A percentile compares a stretch with the other conserved stretches of the same genome.
Evolutionary conservation across 2,113 vertebrate genomes (phyloP).

Genomic region (Sapayoa aenigma): DNA sequence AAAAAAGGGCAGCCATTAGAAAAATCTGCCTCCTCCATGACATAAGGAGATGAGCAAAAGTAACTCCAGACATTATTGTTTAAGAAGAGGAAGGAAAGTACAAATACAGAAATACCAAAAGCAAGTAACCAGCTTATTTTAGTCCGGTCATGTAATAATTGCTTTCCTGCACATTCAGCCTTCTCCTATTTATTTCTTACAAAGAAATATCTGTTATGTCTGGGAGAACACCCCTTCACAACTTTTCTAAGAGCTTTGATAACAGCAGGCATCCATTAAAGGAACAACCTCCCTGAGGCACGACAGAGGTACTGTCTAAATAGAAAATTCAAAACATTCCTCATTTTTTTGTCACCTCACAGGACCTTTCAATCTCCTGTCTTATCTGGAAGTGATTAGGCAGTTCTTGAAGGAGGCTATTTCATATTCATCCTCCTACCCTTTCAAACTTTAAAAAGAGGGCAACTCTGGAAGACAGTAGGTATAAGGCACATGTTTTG

Average conservation of each 20-base stretch:
- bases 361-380: not conserved
- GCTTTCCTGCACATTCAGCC: not conserved
- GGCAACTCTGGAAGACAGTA: not conserved
- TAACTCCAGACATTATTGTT: not conserved
- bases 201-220: not conserved
- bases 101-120: not conserved
- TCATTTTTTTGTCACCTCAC: not conserved
- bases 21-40: not conserved
- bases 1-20: not conserved
- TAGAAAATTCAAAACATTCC: not conserved
- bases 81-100: not conserved
- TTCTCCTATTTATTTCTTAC: not conserved
- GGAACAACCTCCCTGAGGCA: not conserved
- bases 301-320: not conserved
- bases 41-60: not conserved
- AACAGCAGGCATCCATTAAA: not conserved
- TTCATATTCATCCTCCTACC: not conserved
- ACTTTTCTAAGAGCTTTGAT: not conserved
- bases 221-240: not conserved
- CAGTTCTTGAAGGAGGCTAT: not conserved
- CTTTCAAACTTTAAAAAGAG: not conserved
- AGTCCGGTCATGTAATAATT: not conserved
- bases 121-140: not conserved
- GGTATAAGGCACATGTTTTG: not conserved
- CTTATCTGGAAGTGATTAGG: not conserved